Percentiles rank a stretch among this genome's conserved stretches.
Evolutionary conservation across 2,888 invertebrate species (phyloP).

Genomic region (Cremastinae sp.): DNA sequence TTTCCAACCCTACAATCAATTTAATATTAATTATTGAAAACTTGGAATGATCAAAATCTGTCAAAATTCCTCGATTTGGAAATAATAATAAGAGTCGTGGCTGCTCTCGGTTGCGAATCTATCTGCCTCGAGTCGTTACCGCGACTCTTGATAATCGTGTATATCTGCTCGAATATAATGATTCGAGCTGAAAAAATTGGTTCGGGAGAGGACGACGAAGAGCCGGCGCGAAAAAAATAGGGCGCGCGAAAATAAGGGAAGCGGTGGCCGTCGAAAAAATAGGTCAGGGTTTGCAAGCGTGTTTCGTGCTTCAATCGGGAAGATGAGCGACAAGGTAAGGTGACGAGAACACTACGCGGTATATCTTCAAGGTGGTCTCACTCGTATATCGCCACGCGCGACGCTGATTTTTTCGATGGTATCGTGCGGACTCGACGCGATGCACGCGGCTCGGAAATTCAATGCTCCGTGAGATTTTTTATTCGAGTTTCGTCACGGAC

Average conservation of each 20-base stretch:
- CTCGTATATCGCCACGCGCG: conserved; percentile 17
- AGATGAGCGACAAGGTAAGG: conserved; percentile 32
- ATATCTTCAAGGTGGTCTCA: conserved; percentile 59
- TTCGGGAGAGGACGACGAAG: neutral
- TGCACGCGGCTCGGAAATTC: conserved; percentile 17
- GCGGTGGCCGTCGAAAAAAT: conserved; percentile 23
- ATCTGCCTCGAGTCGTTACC: too few species aligned
- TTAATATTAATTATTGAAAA: too few species aligned
- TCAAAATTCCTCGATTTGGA: too few species aligned
- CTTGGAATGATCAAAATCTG: too few species aligned
- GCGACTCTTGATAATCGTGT: too few species aligned
- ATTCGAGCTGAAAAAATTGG: too few species aligned
- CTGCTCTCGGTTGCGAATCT: too few species aligned
- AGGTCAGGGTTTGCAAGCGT: conserved; percentile 47
- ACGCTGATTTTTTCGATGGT: conserved; percentile 33
- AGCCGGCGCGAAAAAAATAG: conserved; percentile 1
- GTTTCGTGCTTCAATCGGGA: conserved; percentile 55
- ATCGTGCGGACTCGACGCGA: conserved; percentile 17
- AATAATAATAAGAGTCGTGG: too few species aligned
- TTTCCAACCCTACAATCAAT: too few species aligned
- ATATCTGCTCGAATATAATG: too few species aligned
- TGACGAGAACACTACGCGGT: conserved; percentile 34
- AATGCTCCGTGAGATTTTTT: neutral
- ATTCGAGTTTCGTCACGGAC: neutral
- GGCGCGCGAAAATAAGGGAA: neutral